A percentile compares a stretch with the other conserved stretches of the same genome.
phyloP scores from a whole-genome alignment of 2,797 vertebrate genomes.

The Ispidina lecontei region DNA sequence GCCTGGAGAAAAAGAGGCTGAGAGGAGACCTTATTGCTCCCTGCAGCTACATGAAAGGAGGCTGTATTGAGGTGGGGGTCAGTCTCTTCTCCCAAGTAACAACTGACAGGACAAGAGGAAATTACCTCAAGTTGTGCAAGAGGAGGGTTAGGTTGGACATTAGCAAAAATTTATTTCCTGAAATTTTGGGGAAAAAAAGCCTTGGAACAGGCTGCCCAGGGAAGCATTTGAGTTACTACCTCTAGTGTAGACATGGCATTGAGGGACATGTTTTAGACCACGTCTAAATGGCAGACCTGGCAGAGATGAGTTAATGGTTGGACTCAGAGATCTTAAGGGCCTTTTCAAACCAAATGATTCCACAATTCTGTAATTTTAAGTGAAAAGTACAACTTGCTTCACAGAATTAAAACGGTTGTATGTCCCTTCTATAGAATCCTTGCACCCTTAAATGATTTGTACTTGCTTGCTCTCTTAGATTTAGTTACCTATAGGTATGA shows the following conservation, averaged over 20 bases:
- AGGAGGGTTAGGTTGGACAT: background rate
- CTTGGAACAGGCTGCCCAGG: background rate
- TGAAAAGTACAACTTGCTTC: background rate
- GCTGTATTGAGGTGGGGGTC: background rate
- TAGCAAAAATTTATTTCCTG: background rate
- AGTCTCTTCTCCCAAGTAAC: background rate
- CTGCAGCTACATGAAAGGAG: background rate
- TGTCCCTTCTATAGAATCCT: background rate
- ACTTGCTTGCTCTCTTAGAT: background rate
- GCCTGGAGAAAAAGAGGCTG: background rate
- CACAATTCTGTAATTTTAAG: background rate
- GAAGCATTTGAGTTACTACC: background rate
- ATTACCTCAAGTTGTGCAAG: background rate
- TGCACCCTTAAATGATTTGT: background rate
- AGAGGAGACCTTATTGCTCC: rapidly evolving
- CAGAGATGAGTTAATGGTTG: background rate
- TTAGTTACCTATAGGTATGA: background rate
- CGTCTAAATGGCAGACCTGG: background rate
- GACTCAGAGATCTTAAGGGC: background rate
- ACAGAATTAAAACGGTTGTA: background rate
- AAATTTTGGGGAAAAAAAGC: background rate
- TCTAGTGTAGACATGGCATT: background rate
- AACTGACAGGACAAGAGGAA: background rate
- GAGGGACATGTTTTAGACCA: background rate
- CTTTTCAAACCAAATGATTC: background rate